phyloP scores from a whole-genome alignment of 2,888 invertebrate genomes.

The Habroteleia sp. region DNA sequence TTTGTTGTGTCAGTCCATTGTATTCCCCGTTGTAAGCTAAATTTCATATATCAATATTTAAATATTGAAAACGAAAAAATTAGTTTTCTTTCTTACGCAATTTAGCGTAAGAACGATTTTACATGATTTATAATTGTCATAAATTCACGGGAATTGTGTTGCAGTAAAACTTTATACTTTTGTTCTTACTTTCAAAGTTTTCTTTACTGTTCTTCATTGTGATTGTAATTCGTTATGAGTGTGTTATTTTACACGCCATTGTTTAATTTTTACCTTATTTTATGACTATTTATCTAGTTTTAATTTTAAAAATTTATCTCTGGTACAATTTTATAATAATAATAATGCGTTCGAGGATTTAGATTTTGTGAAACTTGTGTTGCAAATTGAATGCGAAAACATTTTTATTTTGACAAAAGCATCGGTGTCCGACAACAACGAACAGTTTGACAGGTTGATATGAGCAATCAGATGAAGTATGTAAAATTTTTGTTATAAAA shows the following conservation, averaged over 20 bases:
- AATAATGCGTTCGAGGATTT: neutral
- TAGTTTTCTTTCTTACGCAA: constrained; percentile 13
- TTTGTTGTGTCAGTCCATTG: too few relatives aligned
- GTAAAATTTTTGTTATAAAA: constrained; percentile 22
- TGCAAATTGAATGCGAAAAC: too few relatives aligned
- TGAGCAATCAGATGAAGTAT: constrained; percentile 25
- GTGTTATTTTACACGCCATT: neutral
- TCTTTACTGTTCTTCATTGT: constrained; percentile 17
- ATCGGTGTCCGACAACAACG: constrained; percentile 1
- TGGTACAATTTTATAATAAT: neutral
- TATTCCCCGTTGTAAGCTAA: constrained; percentile 1
- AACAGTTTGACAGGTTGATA: constrained; percentile 21
- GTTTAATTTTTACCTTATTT: neutral
- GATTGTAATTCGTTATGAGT: constrained; percentile 18
- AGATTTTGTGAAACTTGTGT: neutral
- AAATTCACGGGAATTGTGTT: constrained; percentile 22
- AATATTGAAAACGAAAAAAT: neutral
- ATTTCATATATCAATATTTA: neutral
- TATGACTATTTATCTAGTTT: neutral
- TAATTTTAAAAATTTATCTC: neutral
- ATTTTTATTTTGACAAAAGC: neutral
- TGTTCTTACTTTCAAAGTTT: constrained; percentile 30
- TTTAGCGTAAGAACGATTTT: constrained; percentile 7
- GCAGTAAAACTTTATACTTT: constrained; percentile 24
- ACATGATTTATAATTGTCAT: constrained; percentile 30